Percentiles rank a stretch among this genome's conserved stretches.
These are phyloP conservation scores for Leiothrix lutea DNA, from an alignment of 2,113 vertebrate species.

Conservation along the genomic window DNA sequence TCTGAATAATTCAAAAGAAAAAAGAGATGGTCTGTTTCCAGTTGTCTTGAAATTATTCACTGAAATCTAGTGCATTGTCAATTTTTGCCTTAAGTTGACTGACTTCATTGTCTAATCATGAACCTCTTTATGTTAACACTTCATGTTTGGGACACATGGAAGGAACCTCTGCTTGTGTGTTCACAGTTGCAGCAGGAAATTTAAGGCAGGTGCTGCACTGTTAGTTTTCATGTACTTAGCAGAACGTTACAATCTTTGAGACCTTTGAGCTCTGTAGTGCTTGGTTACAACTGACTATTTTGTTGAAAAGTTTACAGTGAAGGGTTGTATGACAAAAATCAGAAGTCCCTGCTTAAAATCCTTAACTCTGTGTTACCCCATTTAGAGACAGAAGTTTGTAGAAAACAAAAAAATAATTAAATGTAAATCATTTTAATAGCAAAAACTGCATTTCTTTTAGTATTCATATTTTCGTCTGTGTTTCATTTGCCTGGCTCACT, in stretches of 20 bases:
- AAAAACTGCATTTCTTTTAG: not conserved
- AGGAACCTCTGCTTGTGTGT: not conserved
- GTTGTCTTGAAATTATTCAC: not conserved
- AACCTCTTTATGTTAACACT: not conserved
- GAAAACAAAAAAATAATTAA: not conserved
- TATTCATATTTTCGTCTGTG: not conserved
- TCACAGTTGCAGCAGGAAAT: not conserved
- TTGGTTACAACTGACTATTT: not conserved
- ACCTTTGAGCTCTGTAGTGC: not conserved
- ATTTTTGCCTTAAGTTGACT: not conserved
- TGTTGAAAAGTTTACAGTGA: not conserved
- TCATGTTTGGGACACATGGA: not conserved
- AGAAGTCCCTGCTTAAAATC: not conserved
- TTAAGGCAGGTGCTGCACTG: not conserved
- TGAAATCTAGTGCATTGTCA: not conserved
- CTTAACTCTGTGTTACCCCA: not conserved
- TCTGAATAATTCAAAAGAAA: not conserved
- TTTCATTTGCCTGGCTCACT: not conserved
- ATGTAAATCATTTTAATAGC: not conserved
- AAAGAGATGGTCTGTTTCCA: not conserved
- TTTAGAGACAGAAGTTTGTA: not conserved
- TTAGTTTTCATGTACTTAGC: not conserved
- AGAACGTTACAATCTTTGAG: not conserved
- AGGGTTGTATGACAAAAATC: not conserved
- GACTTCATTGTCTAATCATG: accelerated